Conservation (phyloP, 2,888 invertebrate genomes). For the Latrodectus hesperus region DNA sequence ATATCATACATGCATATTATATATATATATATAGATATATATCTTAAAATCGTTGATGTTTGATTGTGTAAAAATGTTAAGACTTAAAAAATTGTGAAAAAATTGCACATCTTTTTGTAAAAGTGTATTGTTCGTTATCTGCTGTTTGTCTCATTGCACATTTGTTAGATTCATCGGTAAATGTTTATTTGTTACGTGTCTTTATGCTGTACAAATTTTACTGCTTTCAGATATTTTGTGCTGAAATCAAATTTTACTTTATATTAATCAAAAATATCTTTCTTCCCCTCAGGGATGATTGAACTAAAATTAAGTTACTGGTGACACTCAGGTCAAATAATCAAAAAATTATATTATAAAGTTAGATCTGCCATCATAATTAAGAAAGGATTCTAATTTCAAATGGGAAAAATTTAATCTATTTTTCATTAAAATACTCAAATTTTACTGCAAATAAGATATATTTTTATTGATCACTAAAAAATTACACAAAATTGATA, state of each 20-base stretch:
- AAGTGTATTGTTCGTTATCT: conserved; percentile 45
- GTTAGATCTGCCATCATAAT: too few relatives aligned
- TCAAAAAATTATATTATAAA: too few relatives aligned
- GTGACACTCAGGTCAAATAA: too few relatives aligned
- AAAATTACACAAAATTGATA: too few relatives aligned
- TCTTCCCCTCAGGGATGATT: conserved; percentile 37
- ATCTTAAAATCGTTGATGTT: conserved; percentile 60
- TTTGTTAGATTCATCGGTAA: conserved; percentile 48
- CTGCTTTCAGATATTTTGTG: conserved; percentile 31
- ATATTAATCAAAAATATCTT: conserved; percentile 58
- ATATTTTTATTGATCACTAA: too few relatives aligned
- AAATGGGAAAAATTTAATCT: too few relatives aligned
- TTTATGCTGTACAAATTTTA: conserved; percentile 40
- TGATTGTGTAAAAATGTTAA: conserved; percentile 59
- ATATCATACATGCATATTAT: conserved; percentile 36
- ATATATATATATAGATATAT: conserved; percentile 51
- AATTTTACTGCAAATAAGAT: too few relatives aligned
- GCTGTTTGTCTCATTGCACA: conserved; percentile 56
- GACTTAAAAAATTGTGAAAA: conserved; percentile 42
- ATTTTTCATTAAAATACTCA: too few relatives aligned
- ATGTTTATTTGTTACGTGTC: conserved; percentile 52
- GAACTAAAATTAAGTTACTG: not conserved
- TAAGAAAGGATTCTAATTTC: too few relatives aligned
- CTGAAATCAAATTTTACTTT: conserved; percentile 18
- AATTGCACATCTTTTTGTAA: conserved; percentile 60